Conservation (phyloP, 1,140 invertebrate species). For the Cecropterus lyciades region DNA sequence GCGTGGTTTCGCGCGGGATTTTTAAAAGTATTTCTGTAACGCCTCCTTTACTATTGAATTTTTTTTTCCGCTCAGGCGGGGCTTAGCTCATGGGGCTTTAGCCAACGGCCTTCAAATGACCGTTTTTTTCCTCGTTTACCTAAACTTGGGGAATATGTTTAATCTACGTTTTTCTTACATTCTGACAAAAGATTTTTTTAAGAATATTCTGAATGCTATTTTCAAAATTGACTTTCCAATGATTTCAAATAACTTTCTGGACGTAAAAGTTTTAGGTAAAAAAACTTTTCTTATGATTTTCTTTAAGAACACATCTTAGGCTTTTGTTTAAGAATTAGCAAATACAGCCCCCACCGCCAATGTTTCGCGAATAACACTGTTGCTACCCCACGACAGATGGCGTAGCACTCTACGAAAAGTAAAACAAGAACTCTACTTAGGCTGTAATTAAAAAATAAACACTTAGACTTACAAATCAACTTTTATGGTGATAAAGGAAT, state of each 20-base stretch:
- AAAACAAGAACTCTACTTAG: background rate
- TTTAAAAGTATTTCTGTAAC: constrained; percentile 73
- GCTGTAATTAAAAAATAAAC: background rate
- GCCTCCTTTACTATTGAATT: constrained; percentile 78
- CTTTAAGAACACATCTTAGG: background rate
- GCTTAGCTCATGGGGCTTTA: constrained; percentile 76
- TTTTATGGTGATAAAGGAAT: no score
- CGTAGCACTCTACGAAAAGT: constrained; percentile 50
- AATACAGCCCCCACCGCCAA: background rate
- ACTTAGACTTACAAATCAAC: no score
- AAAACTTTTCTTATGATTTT: constrained; percentile 21
- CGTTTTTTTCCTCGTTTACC: constrained; percentile 67
- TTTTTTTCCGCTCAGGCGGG: constrained; percentile 79
- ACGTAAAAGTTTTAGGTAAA: background rate
- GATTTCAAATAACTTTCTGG: background rate
- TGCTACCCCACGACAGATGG: constrained; percentile 78
- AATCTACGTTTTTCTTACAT: constrained; percentile 4
- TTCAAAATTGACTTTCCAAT: background rate
- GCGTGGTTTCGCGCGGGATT: constrained; percentile 56
- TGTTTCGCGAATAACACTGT: constrained; percentile 31
- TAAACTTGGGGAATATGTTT: constrained; percentile 48
- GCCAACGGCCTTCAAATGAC: constrained; percentile 66
- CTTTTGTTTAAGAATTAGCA: constrained; percentile 14
- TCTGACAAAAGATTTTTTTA: background rate
- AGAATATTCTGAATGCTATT: background rate